Evolutionary conservation across 2,888 invertebrate species (phyloP), one percentile per base, ranked within the genome.

Genomic region (Slavum lentiscoides): DNA sequence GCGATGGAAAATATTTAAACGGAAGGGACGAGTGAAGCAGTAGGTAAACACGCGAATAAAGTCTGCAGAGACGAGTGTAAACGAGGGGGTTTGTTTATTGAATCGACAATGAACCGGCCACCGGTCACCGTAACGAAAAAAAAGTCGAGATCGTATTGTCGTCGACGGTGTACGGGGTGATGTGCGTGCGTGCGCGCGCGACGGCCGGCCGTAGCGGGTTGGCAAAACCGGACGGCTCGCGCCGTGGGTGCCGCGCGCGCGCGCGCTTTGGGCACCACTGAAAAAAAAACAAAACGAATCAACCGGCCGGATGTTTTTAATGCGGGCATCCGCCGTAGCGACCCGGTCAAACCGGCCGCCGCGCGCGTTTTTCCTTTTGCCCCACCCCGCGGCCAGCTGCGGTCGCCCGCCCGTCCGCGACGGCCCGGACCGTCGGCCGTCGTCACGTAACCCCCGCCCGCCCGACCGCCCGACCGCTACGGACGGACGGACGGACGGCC

Each of bases 271-370:
- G 64, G 30, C 11, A 80, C 77, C 77, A 69, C 77, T 80, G 64
- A 62, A 5, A 30, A 21, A 39, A 43, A 9, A 49, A 21, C 23
- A 59, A 11, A 30, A 69, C 69, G 64, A 67, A 75, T 61, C 61
- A 53, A 69, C 55, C 77, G 62, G 77, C 62, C 77, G 77, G 77
- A 69, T 69, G 76, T 69, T 61, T 77, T 69, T 61, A 77, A 68
- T 30, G 61, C 76, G 76, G 69, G 76, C 76, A 77, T 68, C 76
- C 67, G 76, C 76, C 77, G 77, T 70, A 64, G 70, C 77, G 21
- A 70, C 77, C 69, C 77, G 70, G 77, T 70, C 69, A 77, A 77
- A 77, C 77, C 77, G 77, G 77, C 77, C 77, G 69, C 62, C 62
- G 55, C 70, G 43, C 23, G 43, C 23, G 66, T 59, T 67, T 76